Base-by-base conservation (phyloP, 53 echinoderm and acorn worm genomes). In the Echinometra lucunter region DNA sequence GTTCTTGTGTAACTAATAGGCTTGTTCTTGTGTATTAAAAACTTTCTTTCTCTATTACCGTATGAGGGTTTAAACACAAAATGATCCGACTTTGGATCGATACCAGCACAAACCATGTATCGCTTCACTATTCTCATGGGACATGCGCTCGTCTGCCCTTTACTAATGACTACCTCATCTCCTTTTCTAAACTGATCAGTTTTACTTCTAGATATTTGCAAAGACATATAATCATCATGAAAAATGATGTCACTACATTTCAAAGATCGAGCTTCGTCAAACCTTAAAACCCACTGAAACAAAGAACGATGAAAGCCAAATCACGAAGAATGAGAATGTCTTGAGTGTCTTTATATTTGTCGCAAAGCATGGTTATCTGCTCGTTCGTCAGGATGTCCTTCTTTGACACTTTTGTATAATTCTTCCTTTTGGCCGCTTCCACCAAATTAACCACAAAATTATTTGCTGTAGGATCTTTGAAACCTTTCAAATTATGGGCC, bases 71-170 rank as follows among this genome's bases (percentile, higher is more conserved):
- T 66, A 66, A 66, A 66, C 27, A n/a, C n/a, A 27, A 66, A 27
- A 27, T 66, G 66, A 66, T 66, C 66, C 11, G 27, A 66, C 2
- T 25, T n/a, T 27, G 66, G 66, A 66, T 66, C 66, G 5, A 66
- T 66, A 2, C 66, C 66, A 27, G 66, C 66, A n/a, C 66, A 7
- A 25, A 27, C 25, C 66, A 66, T 66, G 27, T 27, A 66, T 78
- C 45, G 16, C 35, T 37, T 42, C 9, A 93, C 2, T 2, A 93
- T 78, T 9, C 40, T 38, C 9, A 93, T 37, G 11, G 93, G 93
- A 56, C 93, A 93, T 45, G 83, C 87, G 9, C 34, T 81, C 28
- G 85, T 83, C 42, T 21, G 45, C 27, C 63, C 94, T 94, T 63
- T 94, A 2, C 38, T 34, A 38, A 83, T 57, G 15, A 25, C 47